Evolutionary conservation across 2,113 vertebrate genomes (phyloP).

Genomic region (Lampris incognitus): DNA sequence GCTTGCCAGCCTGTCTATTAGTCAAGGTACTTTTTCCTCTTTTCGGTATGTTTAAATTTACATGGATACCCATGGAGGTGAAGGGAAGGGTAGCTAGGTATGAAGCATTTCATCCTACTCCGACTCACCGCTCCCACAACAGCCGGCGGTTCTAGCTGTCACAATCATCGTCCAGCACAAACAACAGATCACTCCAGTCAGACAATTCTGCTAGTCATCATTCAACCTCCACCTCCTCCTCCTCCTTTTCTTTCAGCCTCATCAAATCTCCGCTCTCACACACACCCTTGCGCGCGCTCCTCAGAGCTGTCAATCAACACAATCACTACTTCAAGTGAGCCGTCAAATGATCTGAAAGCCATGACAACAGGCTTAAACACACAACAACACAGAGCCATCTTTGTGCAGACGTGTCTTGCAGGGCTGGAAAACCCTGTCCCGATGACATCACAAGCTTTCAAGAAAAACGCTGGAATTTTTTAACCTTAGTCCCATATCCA

Average conservation of each 20-base stretch:
- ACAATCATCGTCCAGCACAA: background rate
- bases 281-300: constrained; percentile 19
- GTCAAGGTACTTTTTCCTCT: too few species aligned
- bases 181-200: constrained; percentile 9
- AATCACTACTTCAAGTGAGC: background rate
- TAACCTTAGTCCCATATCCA: too few species aligned
- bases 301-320: constrained; percentile 38
- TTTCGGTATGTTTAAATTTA: too few species aligned
- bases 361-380: constrained; percentile 35
- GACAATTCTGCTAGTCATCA: constrained; percentile 5
- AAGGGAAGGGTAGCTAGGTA: too few species aligned
- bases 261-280: background rate
- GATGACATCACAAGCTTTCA: background rate
- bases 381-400: constrained; percentile 21
- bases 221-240: constrained; percentile 17
- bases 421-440: constrained; percentile 28
- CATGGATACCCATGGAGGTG: too few species aligned
- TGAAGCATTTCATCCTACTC: too few species aligned
- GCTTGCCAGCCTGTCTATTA: too few species aligned
- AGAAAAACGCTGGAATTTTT: too few species aligned
- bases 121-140: too few species aligned
- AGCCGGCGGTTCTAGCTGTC: background rate
- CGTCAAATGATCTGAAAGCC: constrained; percentile 30
- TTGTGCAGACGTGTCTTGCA: constrained; percentile 39
- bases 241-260: background rate